phyloP scores from a whole-genome alignment of 1,140 invertebrate genomes.

The Nephila pilipes region DNA sequence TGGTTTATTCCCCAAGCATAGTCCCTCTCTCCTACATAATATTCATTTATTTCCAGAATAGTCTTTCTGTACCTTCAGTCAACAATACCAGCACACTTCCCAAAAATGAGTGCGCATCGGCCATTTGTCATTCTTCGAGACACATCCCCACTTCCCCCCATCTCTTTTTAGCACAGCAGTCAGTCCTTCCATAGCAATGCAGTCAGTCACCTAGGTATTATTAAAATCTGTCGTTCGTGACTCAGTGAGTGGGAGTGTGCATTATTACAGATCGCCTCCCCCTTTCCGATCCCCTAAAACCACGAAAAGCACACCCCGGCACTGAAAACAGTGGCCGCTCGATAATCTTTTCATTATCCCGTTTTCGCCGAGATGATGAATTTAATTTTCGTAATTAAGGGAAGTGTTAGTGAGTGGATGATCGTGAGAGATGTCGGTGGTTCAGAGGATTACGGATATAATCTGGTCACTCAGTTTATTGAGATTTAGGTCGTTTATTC shows the following conservation, averaged over 20 bases:
- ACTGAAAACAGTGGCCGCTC: slow-evolving; percentile 17
- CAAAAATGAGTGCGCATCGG: neutral
- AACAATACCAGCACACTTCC: neutral
- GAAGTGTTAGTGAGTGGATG: neutral
- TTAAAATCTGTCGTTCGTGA: slow-evolving; percentile 42
- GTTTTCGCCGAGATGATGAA: slow-evolving; percentile 15
- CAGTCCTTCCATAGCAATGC: neutral
- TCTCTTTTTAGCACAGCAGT: neutral
- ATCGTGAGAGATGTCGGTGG: neutral
- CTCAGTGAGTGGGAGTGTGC: neutral
- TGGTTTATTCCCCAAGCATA: neutral
- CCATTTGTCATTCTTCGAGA: neutral
- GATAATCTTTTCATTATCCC: slow-evolving; percentile 32
- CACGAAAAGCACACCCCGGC: neutral
- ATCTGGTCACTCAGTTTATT: neutral
- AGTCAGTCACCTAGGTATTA: neutral
- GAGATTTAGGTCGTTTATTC: too few species aligned
- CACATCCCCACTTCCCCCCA: neutral
- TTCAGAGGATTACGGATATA: neutral
- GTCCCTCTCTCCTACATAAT: neutral
- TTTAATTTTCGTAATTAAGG: slow-evolving; percentile 34
- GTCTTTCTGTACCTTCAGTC: neutral
- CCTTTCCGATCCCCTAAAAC: neutral
- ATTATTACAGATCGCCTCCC: neutral
- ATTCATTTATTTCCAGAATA: neutral